Evolutionary conservation across 2,797 vertebrate species (phyloP).

Genomic region (Rhinoraja longicauda): DNA sequence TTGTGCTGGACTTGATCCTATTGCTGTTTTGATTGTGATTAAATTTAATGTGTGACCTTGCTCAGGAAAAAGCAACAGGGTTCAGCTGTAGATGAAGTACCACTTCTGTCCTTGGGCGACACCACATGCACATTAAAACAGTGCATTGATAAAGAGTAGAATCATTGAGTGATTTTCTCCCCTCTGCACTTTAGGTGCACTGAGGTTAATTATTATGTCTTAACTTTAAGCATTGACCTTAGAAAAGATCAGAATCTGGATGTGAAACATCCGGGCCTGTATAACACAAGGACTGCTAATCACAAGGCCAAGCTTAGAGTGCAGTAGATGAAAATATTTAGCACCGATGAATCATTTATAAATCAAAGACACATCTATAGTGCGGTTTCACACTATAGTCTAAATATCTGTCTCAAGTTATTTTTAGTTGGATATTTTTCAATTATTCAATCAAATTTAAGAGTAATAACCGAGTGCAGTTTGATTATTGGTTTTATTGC

Average conservation of each 20-base stretch:
- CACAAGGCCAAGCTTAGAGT: not conserved
- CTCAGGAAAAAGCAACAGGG: not conserved
- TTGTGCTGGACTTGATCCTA: not conserved
- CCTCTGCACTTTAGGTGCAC: not conserved
- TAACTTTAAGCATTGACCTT: not conserved
- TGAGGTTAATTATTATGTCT: not conserved
- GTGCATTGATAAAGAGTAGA: not conserved
- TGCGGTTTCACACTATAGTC: not conserved
- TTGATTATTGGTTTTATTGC: too few species aligned
- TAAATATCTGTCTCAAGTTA: not conserved
- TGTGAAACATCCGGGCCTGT: not conserved
- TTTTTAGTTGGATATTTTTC: not conserved
- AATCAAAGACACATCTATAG: not conserved
- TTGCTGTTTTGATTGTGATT: not conserved
- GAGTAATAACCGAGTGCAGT: too few species aligned
- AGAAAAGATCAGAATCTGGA: not conserved
- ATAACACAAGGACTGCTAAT: not conserved
- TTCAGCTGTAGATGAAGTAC: not conserved
- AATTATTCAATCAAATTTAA: not conserved
- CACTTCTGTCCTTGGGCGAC: not conserved
- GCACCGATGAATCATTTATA: not conserved
- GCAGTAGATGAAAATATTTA: not conserved
- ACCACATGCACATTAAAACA: not conserved
- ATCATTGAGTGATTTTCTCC: not conserved
- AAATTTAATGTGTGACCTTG: not conserved